Evolutionary conservation across 2,113 vertebrate genomes (phyloP).

Genomic region (Sorex fumeus): DNA sequence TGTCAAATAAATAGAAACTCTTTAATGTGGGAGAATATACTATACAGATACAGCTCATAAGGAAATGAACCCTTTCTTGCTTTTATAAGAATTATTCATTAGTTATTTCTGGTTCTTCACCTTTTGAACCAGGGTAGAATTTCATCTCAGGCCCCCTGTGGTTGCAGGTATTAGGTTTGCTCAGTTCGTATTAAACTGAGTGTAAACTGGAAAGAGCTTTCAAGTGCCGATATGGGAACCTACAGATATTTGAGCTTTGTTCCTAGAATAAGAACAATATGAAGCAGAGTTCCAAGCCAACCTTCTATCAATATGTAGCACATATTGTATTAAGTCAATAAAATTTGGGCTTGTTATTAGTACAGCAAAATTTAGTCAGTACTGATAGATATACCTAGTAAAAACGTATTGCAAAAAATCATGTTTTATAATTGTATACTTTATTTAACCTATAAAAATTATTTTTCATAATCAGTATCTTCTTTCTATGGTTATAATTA

Average conservation of each 20-base stretch:
- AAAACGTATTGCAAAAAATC: neutral
- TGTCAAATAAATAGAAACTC: neutral
- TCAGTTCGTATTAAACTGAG: neutral
- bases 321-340: neutral
- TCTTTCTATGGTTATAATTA: neutral
- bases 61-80: neutral
- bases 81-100: neutral
- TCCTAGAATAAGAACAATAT: neutral
- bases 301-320: neutral
- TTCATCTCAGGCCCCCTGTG: neutral
- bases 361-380: neutral
- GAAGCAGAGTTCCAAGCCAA: neutral
- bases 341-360: neutral
- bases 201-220: neutral
- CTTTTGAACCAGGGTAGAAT: neutral
- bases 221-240: neutral
- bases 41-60: neutral
- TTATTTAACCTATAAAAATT: neutral
- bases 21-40: neutral
- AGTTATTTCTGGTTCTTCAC: slow-evolving; percentile 1
- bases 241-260: neutral
- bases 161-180: neutral
- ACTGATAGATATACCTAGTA: neutral
- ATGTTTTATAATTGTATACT: neutral
- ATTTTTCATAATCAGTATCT: neutral